Conservation (phyloP, 2,888 invertebrate species). For the Polymixis flavicincta region DNA sequence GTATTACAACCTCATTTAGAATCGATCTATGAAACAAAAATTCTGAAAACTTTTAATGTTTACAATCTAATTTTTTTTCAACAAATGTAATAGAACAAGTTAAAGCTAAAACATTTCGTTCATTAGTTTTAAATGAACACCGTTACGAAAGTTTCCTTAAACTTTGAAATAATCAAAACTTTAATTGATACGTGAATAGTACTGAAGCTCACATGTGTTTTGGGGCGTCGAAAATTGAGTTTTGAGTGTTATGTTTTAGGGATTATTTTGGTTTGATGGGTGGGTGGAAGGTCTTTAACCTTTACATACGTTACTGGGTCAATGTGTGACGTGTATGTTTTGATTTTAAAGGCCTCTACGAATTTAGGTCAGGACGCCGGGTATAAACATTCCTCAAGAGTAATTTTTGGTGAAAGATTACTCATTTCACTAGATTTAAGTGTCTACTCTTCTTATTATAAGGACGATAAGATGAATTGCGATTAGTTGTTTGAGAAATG, state of each 20-base stretch:
- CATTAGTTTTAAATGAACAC: conserved; percentile 62
- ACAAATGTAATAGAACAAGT: conserved; percentile 10
- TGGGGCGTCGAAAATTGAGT: conserved; percentile 51
- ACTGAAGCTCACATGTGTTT: conserved; percentile 56
- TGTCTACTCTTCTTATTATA: conserved; percentile 5
- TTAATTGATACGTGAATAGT: conserved; percentile 71
- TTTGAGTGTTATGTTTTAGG: conserved; percentile 60
- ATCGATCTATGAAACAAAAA: not conserved
- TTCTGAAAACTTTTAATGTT: not conserved
- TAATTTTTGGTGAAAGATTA: conserved; percentile 39
- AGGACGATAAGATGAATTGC: not conserved
- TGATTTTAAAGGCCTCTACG: conserved; percentile 74
- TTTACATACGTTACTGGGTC: conserved; percentile 82
- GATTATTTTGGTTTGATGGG: conserved; percentile 62
- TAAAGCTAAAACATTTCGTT: conserved; percentile 47
- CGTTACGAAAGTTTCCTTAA: conserved; percentile 61
- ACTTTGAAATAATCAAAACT: conserved; percentile 71
- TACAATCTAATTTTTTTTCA: not conserved
- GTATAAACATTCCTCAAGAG: conserved; percentile 44
- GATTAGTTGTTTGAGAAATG: not conserved
- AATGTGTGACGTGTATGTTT: conserved; percentile 79
- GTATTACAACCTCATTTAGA: conserved; percentile 34
- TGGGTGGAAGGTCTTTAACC: conserved; percentile 79
- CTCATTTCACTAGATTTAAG: not conserved
- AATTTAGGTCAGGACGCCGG: conserved; percentile 75